A percentile compares a stretch with the other conserved stretches of the same genome.
phyloP scores from a whole-genome alignment of 2,888 invertebrate genomes.

The Pseudeuparius sepicola region DNA sequence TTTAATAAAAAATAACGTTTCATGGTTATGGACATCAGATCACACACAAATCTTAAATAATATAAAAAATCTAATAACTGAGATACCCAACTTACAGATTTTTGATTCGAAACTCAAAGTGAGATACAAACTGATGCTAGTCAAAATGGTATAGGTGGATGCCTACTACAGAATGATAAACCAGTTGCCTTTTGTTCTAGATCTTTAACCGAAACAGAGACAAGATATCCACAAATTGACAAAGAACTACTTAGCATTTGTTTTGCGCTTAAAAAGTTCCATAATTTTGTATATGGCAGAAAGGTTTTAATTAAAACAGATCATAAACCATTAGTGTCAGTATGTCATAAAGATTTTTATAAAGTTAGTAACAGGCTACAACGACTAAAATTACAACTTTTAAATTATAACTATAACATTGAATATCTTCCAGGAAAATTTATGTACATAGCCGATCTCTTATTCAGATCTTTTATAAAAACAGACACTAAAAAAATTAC shows the following conservation, averaged over 20 bases:
- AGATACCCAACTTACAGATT: constrained; percentile 18
- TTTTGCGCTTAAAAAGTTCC: constrained; percentile 28
- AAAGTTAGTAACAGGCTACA: constrained; percentile 13
- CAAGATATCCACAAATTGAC: constrained; percentile 27
- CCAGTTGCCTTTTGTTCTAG: constrained; percentile 26
- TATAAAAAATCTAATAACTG: constrained; percentile 23
- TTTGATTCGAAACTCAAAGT: constrained; percentile 21
- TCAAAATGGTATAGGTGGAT: constrained; percentile 21
- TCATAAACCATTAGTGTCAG: constrained; percentile 28
- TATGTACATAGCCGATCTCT: constrained; percentile 12
- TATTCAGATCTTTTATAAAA: no score
- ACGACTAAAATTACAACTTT: constrained; percentile 9
- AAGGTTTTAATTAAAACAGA: constrained; percentile 24
- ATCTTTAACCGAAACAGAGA: constrained; percentile 23
- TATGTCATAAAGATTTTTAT: constrained; percentile 19
- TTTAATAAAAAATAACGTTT: constrained; percentile 24
- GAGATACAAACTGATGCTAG: constrained; percentile 22
- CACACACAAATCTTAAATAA: constrained; percentile 20
- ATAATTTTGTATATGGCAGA: constrained; percentile 30
- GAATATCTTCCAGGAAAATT: constrained; percentile 12
- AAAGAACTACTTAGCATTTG: constrained; percentile 29
- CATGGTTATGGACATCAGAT: constrained; percentile 20
- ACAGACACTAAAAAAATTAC: no score
- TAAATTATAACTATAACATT: constrained; percentile 8
- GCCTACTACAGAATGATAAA: constrained; percentile 21